These are phyloP conservation scores for Cephus spinipes DNA, from an alignment of 2,888 invertebrate species.

Conservation along the genomic window DNA sequence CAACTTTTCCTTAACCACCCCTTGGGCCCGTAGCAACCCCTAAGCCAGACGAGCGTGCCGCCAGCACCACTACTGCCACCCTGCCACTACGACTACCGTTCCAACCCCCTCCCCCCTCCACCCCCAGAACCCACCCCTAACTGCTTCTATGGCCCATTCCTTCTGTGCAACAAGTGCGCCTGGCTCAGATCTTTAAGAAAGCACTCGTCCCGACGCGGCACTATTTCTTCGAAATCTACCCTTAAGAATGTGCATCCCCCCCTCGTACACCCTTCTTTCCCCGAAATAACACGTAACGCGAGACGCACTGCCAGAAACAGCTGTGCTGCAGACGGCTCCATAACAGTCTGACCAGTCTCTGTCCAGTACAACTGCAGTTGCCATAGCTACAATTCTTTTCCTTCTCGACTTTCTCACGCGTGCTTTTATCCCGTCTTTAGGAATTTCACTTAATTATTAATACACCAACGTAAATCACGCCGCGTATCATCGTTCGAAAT, in stretches of 20 bases:
- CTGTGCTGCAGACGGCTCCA: background rate
- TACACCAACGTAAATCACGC: background rate
- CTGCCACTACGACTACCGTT: background rate
- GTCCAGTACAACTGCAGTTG: too few relatives aligned
- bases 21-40: background rate
- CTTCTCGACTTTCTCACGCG: too few relatives aligned
- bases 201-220: constrained; percentile 23
- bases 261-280: background rate
- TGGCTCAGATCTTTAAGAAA: constrained; percentile 61
- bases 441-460: background rate
- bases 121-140: constrained; percentile 13
- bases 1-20: constrained; percentile 37
- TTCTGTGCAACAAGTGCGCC: constrained; percentile 63
- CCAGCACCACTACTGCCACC: constrained; percentile 30
- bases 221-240: background rate
- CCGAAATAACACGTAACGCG: background rate
- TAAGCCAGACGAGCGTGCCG: constrained; percentile 18
- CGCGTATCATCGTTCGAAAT: too few relatives aligned
- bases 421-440: background rate
- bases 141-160: constrained; percentile 5
- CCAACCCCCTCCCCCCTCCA: constrained; percentile 6
- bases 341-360: background rate
- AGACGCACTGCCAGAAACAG: background rate
- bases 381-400: too few relatives aligned
- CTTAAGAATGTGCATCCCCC: background rate